A percentile compares a stretch with the other conserved stretches of the same genome.
phyloP scores from a whole-genome alignment of 2,888 invertebrate genomes.

The Noctua comes region DNA sequence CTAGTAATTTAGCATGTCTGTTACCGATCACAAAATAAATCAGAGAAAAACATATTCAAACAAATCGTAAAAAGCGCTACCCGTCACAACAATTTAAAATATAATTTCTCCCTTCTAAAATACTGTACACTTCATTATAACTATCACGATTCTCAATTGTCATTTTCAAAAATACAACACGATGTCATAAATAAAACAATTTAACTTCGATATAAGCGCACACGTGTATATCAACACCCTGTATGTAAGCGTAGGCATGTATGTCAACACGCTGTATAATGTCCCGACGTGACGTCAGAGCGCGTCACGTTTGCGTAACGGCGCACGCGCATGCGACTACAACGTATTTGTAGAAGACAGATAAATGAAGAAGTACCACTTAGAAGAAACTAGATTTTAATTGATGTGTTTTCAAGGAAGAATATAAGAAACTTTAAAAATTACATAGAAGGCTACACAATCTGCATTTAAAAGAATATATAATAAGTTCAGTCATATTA shows the following conservation, averaged over 20 bases:
- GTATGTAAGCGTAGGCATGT: constrained; percentile 49
- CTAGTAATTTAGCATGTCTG: not conserved
- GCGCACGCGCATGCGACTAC: constrained; percentile 60
- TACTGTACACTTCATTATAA: constrained; percentile 35
- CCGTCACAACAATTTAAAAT: constrained; percentile 35
- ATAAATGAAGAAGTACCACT: constrained; percentile 38
- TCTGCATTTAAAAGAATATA: too few relatives aligned
- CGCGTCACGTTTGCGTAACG: constrained; percentile 86
- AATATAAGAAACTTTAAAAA: not conserved
- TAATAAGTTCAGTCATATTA: too few relatives aligned
- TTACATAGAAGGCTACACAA: too few relatives aligned
- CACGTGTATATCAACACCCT: constrained; percentile 58
- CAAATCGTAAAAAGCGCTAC: constrained; percentile 17
- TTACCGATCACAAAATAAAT: constrained; percentile 22
- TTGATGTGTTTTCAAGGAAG: not conserved
- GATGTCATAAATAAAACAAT: constrained; percentile 54
- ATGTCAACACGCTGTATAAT: constrained; percentile 61
- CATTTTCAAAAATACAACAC: constrained; percentile 23
- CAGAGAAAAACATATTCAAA: not conserved
- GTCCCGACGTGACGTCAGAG: constrained; percentile 77
- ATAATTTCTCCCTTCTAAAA: constrained; percentile 39
- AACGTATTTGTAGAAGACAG: constrained; percentile 61
- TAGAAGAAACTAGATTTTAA: not conserved
- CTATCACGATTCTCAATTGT: constrained; percentile 31
- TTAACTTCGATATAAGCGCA: constrained; percentile 46